Conservation (phyloP, 1,140 invertebrate species). For the Sycophila sp. region DNA sequence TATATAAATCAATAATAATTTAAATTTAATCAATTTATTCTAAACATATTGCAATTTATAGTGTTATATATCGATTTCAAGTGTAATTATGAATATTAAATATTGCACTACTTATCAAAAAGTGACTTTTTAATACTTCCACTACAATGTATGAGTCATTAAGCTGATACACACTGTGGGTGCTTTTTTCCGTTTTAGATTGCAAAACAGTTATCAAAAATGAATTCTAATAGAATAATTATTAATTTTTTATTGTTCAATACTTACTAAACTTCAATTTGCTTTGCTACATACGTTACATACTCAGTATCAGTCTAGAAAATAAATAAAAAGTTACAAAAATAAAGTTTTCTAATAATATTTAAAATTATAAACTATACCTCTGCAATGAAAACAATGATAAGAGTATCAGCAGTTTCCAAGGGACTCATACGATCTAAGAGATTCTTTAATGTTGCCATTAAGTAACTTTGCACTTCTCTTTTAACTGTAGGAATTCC, state of each 20-base stretch:
- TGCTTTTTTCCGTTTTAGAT: too few relatives aligned
- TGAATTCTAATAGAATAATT: too few relatives aligned
- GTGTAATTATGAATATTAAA: too few relatives aligned
- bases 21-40: too few relatives aligned
- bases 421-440: constrained; percentile 80
- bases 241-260: constrained; percentile 1
- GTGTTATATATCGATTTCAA: too few relatives aligned
- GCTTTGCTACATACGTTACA: constrained; percentile 75
- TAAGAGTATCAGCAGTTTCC: constrained; percentile 83
- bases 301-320: constrained; percentile 76
- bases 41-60: too few relatives aligned
- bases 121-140: too few relatives aligned
- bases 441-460: constrained; percentile 88
- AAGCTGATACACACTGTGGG: too few relatives aligned
- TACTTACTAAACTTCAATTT: constrained; percentile 81
- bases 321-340: constrained; percentile 38
- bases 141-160: too few relatives aligned
- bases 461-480: constrained; percentile 88
- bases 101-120: too few relatives aligned
- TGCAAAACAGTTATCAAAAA: too few relatives aligned
- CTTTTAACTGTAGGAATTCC: constrained; percentile 91
- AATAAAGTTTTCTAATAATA: neutral
- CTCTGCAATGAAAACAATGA: constrained; percentile 93
- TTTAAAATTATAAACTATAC: constrained; percentile 54
- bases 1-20: neutral